Evolutionary conservation across 2,113 vertebrate genomes (phyloP).

Genomic region (Poicephalus gulielmi): DNA sequence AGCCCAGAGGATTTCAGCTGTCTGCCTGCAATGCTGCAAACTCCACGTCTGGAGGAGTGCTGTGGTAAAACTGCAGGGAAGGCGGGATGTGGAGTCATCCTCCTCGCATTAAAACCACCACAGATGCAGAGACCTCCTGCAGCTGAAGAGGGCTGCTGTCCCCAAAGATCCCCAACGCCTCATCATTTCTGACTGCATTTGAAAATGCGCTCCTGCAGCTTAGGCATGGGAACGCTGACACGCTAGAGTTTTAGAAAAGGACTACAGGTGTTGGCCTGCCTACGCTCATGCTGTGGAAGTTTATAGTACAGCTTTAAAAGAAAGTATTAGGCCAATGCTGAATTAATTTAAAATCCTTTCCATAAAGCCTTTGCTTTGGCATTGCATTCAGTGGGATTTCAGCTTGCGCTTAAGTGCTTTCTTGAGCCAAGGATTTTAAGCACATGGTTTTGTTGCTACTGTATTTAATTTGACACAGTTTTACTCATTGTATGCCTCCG

Average conservation of each 20-base stretch:
- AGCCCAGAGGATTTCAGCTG: background rate
- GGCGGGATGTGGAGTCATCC: background rate
- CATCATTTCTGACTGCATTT: background rate
- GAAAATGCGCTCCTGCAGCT: background rate
- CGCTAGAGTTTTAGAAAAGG: background rate
- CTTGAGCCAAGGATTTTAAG: conserved; percentile 10
- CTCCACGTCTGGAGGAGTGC: background rate
- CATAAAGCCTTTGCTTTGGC: background rate
- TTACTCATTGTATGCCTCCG: conserved; percentile 3
- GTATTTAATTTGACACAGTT: conserved; percentile 49
- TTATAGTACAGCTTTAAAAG: background rate
- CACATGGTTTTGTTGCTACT: conserved; percentile 13
- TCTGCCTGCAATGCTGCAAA: background rate
- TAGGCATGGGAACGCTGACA: fast-evolving
- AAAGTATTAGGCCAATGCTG: background rate
- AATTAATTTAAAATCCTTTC: background rate
- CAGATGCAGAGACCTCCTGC: background rate
- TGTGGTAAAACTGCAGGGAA: background rate
- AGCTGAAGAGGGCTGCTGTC: background rate
- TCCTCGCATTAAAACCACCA: background rate
- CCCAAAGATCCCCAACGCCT: background rate
- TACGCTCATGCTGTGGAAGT: background rate
- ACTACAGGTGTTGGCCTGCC: background rate
- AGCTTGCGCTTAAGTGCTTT: background rate
- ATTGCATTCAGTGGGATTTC: background rate